phyloP scores from a whole-genome alignment of 2,888 invertebrate genomes.

The Labia minor region DNA sequence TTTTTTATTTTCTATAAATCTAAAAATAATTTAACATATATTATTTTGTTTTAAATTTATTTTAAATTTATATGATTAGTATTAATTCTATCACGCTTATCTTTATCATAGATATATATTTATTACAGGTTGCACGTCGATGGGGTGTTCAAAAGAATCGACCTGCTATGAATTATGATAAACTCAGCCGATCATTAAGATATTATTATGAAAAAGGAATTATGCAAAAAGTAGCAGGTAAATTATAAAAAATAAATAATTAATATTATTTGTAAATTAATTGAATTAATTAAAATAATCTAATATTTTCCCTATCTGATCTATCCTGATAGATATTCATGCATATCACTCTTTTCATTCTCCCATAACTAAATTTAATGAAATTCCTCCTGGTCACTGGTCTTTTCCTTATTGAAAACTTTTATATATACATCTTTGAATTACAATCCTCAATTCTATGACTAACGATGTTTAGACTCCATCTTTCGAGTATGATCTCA shows the following conservation, averaged over 20 bases:
- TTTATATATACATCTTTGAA: too few relatives aligned
- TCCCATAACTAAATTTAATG: neutral
- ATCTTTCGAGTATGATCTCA: too few relatives aligned
- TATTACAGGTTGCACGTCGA: constrained; percentile 74
- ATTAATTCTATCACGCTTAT: too few relatives aligned
- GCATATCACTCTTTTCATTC: constrained; percentile 17
- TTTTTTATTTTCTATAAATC: too few relatives aligned
- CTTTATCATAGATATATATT: too few relatives aligned
- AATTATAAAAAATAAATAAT: constrained; percentile 17
- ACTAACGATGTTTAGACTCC: too few relatives aligned
- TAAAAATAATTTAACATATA: too few relatives aligned
- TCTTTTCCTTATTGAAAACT: too few relatives aligned
- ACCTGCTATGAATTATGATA: constrained; percentile 96
- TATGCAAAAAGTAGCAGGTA: constrained; percentile 92
- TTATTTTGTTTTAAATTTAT: too few relatives aligned
- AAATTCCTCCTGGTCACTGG: too few relatives aligned
- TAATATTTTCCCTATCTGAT: neutral
- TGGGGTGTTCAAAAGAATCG: constrained; percentile 96
- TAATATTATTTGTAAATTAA: neutral
- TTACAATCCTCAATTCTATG: too few relatives aligned
- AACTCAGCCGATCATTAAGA: constrained; percentile 82
- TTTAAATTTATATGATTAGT: too few relatives aligned
- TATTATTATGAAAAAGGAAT: constrained; percentile 98
- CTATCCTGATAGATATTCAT: neutral
- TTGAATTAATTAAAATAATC: constrained; percentile 14